A percentile compares a stretch with the other conserved stretches of the same genome.
These are phyloP conservation scores for Ceramica pisi DNA, from an alignment of 2,888 invertebrate genomes.

Conservation along the genomic window DNA sequence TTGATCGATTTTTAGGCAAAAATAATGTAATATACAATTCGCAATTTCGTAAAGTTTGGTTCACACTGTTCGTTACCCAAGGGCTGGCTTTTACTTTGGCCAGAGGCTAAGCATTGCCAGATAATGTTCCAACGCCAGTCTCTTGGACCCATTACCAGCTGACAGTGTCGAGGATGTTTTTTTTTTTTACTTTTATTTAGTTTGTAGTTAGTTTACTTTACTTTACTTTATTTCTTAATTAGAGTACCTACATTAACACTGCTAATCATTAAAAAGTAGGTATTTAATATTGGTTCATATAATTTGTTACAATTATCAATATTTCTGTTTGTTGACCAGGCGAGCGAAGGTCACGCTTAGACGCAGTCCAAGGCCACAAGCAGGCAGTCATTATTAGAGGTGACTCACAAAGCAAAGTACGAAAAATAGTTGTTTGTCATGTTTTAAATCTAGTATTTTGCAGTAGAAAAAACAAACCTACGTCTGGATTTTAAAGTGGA, in stretches of 20 bases:
- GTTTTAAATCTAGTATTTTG: conserved; percentile 3
- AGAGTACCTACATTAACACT: too few relatives aligned
- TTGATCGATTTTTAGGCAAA: neutral
- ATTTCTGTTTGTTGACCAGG: conserved; percentile 27
- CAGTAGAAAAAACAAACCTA: neutral
- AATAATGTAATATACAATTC: neutral
- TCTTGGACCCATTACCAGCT: too few relatives aligned
- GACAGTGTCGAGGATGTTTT: too few relatives aligned
- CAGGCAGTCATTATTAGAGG: conserved; percentile 16
- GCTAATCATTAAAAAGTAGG: too few relatives aligned
- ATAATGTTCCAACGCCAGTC: too few relatives aligned
- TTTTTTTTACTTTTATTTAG: too few relatives aligned
- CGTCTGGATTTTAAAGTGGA: neutral
- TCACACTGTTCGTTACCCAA: too few relatives aligned
- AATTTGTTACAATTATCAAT: conserved; percentile 11
- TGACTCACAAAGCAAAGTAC: conserved; percentile 46
- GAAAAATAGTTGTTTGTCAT: conserved; percentile 23
- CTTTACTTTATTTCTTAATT: too few relatives aligned
- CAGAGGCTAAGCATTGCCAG: too few relatives aligned
- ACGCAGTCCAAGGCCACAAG: conserved; percentile 30
- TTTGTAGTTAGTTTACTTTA: too few relatives aligned
- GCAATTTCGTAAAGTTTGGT: too few relatives aligned
- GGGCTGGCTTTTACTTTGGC: too few relatives aligned
- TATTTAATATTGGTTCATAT: neutral
- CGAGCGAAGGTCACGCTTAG: conserved; percentile 31